Conservation (phyloP, 2,888 invertebrate species). For the Unio pictorum region DNA sequence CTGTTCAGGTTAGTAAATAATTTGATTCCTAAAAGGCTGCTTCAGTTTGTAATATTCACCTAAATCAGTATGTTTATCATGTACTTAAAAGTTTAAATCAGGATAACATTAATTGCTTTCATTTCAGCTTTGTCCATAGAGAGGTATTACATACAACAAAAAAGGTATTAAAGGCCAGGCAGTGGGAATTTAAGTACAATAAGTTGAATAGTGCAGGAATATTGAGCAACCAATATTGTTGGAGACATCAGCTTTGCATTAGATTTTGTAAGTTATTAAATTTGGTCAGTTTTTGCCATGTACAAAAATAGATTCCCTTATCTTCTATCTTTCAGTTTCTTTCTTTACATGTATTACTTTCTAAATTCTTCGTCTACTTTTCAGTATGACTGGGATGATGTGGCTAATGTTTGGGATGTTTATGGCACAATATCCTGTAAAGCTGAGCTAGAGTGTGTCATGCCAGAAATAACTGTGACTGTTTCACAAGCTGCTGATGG, state of each 20-base stretch:
- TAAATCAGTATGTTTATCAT: not conserved
- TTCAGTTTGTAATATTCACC: not conserved
- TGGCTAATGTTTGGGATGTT: slow-evolving; percentile 55
- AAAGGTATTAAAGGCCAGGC: no score
- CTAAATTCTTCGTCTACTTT: slow-evolving; percentile 1
- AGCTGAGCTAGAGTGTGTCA: slow-evolving; percentile 61
- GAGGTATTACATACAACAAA: no score
- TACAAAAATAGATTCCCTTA: no score
- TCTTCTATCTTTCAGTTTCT: not conserved
- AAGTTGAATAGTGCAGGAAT: no score
- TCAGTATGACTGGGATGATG: slow-evolving; percentile 59
- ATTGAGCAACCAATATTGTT: no score
- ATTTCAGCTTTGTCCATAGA: not conserved
- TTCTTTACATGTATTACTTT: no score
- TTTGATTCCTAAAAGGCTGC: not conserved
- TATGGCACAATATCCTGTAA: slow-evolving; percentile 62
- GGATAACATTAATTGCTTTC: not conserved
- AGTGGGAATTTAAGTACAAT: no score
- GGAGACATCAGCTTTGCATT: no score
- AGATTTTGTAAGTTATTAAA: no score
- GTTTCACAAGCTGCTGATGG: slow-evolving; percentile 51
- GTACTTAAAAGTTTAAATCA: not conserved
- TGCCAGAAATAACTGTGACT: slow-evolving; percentile 60
- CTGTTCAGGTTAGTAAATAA: slow-evolving; percentile 51
- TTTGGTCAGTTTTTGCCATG: no score